A percentile compares a stretch with the other conserved stretches of the same genome.
Evolutionary conservation across 2,797 vertebrate species (phyloP).

Genomic region (Coracias cyanogaster): DNA sequence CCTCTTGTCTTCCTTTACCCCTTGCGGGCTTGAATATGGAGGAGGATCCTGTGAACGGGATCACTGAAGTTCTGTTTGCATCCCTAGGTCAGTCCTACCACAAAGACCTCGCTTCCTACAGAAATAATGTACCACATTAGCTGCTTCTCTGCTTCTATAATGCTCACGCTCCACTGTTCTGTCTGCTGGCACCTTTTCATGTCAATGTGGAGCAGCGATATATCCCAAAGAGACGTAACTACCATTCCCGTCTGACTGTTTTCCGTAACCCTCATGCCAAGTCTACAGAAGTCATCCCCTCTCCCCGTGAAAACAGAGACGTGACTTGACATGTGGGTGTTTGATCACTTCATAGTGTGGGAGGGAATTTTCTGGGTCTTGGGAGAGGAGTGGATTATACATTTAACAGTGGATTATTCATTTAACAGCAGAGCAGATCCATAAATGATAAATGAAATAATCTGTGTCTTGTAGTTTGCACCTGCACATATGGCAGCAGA

Average conservation of each 20-base stretch:
- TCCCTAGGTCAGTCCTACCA: not conserved
- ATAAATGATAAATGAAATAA: not conserved
- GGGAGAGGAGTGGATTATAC: not conserved
- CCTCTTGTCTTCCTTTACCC: not conserved
- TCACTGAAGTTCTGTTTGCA: not conserved
- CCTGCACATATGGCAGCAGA: not conserved
- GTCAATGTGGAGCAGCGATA: not conserved
- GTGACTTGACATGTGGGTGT: not conserved
- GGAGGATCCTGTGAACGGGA: not conserved
- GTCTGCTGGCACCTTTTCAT: not conserved
- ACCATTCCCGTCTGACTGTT: not conserved
- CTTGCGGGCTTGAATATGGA: not conserved
- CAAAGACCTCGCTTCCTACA: not conserved
- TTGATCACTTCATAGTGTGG: not conserved
- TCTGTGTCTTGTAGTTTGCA: not conserved
- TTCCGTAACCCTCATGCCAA: not conserved
- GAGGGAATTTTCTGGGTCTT: not conserved
- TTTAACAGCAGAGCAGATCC: not conserved
- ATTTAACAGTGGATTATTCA: not conserved
- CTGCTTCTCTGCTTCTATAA: not conserved
- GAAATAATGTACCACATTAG: accelerated
- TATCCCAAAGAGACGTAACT: not conserved
- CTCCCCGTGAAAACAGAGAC: not conserved
- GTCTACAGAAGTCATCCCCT: not conserved
- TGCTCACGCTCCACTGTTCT: not conserved